Percentiles rank a stretch among this genome's conserved stretches.
Evolutionary conservation across 2,888 invertebrate species (phyloP).

Genomic region (Eubasilissa splendida): DNA sequence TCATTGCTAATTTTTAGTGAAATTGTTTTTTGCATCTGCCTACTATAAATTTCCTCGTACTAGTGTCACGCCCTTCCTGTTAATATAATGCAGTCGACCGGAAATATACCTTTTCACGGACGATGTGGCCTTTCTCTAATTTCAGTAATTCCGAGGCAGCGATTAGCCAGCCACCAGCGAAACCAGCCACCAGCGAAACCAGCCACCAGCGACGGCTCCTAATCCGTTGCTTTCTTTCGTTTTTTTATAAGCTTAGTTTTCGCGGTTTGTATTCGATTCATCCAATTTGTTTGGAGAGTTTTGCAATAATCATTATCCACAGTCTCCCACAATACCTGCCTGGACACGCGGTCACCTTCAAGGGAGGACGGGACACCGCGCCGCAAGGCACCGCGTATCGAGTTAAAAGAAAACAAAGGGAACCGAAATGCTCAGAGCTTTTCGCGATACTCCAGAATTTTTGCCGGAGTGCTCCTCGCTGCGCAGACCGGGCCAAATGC

Average conservation of each 20-base stretch:
- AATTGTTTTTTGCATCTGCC: no score
- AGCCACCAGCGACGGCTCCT: neutral
- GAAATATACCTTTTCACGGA: no score
- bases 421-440: neutral
- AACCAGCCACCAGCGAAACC: no score
- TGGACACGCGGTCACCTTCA: neutral
- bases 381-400: neutral
- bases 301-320: conserved; percentile 19
- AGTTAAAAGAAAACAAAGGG: neutral
- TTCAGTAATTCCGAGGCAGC: no score
- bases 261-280: conserved; percentile 29
- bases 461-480: conserved; percentile 64
- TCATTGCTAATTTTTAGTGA: no score
- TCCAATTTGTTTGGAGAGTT: conserved; percentile 37
- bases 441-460: conserved; percentile 20
- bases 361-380: neutral
- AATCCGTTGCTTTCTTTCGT: conserved; percentile 28
- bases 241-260: conserved; percentile 5
- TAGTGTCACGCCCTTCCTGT: no score
- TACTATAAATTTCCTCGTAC: no score
- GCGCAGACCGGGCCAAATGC: conserved; percentile 67
- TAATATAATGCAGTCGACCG: no score
- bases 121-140: no score
- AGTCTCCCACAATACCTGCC: conserved; percentile 18
- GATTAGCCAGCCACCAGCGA: no score